Evolutionary conservation across 1,140 invertebrate genomes (phyloP).

Genomic region (Nasonia vitripennis): DNA sequence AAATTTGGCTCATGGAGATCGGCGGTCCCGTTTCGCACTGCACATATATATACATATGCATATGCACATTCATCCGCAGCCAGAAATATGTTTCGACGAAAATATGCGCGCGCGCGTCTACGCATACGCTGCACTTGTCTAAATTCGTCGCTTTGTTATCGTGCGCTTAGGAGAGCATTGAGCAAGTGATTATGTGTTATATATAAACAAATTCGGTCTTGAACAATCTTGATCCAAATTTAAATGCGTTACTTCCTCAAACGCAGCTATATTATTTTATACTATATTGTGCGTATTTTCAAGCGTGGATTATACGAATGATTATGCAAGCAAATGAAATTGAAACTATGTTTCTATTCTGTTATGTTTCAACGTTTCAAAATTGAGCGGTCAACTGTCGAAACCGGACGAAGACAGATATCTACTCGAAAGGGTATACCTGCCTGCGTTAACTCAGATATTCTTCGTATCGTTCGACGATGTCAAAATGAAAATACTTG

Average conservation of each 20-base stretch:
- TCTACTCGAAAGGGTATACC: too few species aligned
- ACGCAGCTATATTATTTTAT: neutral
- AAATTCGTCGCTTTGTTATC: conserved; percentile 37
- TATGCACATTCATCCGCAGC: neutral
- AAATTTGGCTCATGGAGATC: conserved; percentile 19
- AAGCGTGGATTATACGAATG: too few species aligned
- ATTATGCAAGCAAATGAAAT: too few species aligned
- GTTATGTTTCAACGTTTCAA: too few species aligned
- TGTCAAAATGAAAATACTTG: too few species aligned
- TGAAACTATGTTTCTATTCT: too few species aligned
- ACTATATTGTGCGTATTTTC: too few species aligned
- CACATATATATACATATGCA: neutral
- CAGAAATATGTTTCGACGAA: neutral
- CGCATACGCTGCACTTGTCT: neutral
- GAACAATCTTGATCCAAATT: neutral
- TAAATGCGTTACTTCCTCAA: neutral
- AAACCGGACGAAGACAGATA: too few species aligned
- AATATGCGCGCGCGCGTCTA: neutral
- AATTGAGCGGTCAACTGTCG: too few species aligned
- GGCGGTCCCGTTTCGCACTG: neutral
- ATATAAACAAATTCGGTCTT: conserved; percentile 30
- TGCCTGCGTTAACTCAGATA: too few species aligned
- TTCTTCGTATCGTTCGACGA: too few species aligned
- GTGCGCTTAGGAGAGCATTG: neutral
- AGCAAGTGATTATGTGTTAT: neutral